Base-by-base conservation (phyloP, 2,797 vertebrate species). In the Toxotes lorentzi region DNA sequence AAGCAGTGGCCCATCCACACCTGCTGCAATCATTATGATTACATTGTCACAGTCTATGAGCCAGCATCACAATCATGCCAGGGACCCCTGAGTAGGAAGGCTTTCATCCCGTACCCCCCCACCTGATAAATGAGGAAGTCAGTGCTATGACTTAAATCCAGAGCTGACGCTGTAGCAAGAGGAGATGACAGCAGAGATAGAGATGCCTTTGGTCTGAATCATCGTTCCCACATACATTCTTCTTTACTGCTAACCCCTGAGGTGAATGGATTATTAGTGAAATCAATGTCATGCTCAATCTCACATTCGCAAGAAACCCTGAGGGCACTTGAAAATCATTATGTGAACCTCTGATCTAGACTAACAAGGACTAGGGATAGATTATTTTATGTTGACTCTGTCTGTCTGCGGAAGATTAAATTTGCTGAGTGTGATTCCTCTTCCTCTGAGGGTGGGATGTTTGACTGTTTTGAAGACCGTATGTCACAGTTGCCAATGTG, bases 131-230 rank as follows among this genome's bases (percentile, higher is more conserved):
- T 61, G 76, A 59, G n/a, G 34, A 38, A 64, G 43, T 71, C 32
- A 24, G 30, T 40, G 64, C 21, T 21, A 1, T 73, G 53, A 27
- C 45, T 64, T 38, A 47, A 53, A 56, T 34, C 5, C 17, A 50
- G 53, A 57, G 64, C 65, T 53, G 60, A 17, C 2, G 7, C 41
- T 40, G 57, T 43, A 23, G 63, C 23, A 32, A 16, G 45, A 40
- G 4, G 54, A 53, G 79, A 68, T 69, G 43, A 69, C 27, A 62
- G 70, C 74, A 38, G 65, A 51, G 47, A 17, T 60, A 61, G 75
- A 3, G 73, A 64, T 43, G 62, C 57, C 23, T 79, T 40, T 76
- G 72, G 45, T 72, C 63, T 82, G 82, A 88, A 48, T 82, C 51
- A 83, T 86, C 71, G 54, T 35, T 48, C 73, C 45, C 56, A 57